These are phyloP conservation scores for Baryphthengus martii DNA, from an alignment of 2,113 vertebrate species.

Conservation along the genomic window DNA sequence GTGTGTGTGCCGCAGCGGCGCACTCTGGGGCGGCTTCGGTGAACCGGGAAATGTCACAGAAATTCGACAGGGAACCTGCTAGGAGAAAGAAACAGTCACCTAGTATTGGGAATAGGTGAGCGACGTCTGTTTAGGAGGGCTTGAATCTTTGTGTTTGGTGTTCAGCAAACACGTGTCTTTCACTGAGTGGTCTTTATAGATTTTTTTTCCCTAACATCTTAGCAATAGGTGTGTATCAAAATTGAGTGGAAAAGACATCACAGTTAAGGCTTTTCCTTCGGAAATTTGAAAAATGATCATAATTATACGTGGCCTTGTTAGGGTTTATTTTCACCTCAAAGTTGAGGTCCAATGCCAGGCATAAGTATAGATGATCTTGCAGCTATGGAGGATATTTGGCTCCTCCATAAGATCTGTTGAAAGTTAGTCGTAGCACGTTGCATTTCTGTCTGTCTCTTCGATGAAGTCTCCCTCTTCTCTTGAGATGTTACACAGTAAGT, in stretches of 20 bases:
- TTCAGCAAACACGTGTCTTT: neutral
- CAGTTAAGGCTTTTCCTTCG: neutral
- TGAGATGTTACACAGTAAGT: neutral
- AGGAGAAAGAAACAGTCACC: accelerated
- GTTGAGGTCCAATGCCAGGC: neutral
- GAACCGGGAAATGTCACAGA: neutral
- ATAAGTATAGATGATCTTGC: neutral
- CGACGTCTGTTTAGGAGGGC: neutral
- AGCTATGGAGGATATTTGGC: neutral
- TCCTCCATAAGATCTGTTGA: neutral
- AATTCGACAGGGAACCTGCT: accelerated
- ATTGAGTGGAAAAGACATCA: neutral
- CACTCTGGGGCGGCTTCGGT: neutral
- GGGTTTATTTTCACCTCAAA: neutral
- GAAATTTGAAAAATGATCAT: neutral
- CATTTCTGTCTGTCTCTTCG: neutral
- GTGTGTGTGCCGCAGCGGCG: neutral
- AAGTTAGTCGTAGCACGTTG: neutral
- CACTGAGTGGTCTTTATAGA: neutral
- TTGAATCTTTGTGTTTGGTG: neutral
- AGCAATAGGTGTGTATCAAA: neutral
- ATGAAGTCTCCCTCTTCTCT: neutral
- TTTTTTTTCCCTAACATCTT: neutral
- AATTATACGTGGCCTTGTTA: neutral
- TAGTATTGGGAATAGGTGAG: neutral